These are phyloP conservation scores for Heliconius hermathena DNA, from an alignment of 1,140 invertebrate genomes.

Conservation along the genomic window DNA sequence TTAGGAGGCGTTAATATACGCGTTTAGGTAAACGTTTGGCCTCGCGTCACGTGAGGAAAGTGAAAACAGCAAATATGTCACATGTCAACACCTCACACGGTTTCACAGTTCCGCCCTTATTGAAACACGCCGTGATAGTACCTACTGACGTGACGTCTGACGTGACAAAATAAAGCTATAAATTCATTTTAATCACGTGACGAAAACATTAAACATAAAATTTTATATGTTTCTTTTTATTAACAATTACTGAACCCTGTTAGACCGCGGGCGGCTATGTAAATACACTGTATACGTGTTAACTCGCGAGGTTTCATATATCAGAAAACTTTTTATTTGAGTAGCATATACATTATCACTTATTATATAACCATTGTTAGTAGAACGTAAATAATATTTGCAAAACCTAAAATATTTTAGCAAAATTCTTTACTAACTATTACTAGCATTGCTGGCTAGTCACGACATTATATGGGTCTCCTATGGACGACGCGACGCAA, in stretches of 20 bases:
- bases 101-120: neutral
- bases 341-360: neutral
- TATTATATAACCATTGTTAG: constrained; percentile 41
- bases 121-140: constrained; percentile 1
- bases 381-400: constrained; percentile 67
- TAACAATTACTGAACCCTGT: neutral
- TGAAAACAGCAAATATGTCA: constrained; percentile 53
- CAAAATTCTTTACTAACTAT: constrained; percentile 65
- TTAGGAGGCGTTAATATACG: constrained; percentile 61
- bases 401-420: constrained; percentile 75
- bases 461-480: constrained; percentile 61
- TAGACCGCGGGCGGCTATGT: neutral
- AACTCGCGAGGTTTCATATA: neutral
- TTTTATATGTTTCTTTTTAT: neutral
- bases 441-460: constrained; percentile 58
- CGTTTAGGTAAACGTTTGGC: constrained; percentile 41
- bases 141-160: neutral
- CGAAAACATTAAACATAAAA: constrained; percentile 12
- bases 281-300: neutral
- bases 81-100: constrained; percentile 37
- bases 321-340: neutral
- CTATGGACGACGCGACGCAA: constrained; percentile 44
- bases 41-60: constrained; percentile 56
- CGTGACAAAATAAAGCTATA: constrained; percentile 13
- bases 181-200: constrained; percentile 1